Conservation (phyloP, 2,113 vertebrate species). For the Ptyas mucosa region DNA sequence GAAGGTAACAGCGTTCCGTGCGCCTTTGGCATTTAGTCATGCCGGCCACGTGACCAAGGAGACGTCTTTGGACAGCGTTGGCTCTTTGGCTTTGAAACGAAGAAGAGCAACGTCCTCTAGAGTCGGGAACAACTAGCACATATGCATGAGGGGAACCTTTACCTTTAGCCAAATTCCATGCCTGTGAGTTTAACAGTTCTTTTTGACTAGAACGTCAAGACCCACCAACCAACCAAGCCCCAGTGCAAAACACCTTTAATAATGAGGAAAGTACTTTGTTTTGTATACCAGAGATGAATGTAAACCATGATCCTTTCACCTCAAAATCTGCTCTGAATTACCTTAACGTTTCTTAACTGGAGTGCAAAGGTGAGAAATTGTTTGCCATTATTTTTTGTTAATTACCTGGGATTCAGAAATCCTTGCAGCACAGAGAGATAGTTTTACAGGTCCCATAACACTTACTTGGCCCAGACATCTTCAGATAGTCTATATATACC, state of each 20-base stretch:
- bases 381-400: not conserved
- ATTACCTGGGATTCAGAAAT: not conserved
- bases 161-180: not conserved
- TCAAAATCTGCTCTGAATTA: not conserved
- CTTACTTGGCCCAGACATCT: not conserved
- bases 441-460: not conserved
- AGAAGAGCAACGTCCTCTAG: too few relatives aligned
- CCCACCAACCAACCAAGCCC: not conserved
- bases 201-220: not conserved
- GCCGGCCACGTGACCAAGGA: too few relatives aligned
- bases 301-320: not conserved
- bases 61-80: too few relatives aligned
- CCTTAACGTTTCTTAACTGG: not conserved
- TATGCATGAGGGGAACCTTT: too few relatives aligned
- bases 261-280: not conserved
- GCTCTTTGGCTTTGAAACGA: too few relatives aligned
- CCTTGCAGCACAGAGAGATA: not conserved
- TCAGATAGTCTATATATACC: not conserved
- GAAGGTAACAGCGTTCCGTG: too few relatives aligned
- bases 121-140: too few relatives aligned
- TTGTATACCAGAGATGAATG: not conserved
- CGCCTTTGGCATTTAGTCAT: too few relatives aligned
- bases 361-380: not conserved
- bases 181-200: not conserved
- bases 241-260: not conserved